Base-by-base conservation (phyloP, 2,888 invertebrate genomes). In the Osedax fenrisi region DNA sequence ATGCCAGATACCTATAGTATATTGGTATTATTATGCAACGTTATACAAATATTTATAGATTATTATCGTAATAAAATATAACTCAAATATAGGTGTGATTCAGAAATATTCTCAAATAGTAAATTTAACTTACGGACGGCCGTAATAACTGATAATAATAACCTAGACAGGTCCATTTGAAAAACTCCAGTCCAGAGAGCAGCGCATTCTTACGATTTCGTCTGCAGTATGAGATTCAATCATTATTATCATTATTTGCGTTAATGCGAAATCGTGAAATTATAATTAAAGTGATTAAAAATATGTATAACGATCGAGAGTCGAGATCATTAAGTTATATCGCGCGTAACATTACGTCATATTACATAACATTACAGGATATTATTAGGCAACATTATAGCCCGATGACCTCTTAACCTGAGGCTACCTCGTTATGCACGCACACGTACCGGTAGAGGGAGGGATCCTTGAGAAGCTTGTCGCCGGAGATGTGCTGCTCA, bases 401-500 rank as follows among this genome's bases (percentile, higher is more conserved):
- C n/a, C n/a, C n/a, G n/a, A n/a, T n/a, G n/a, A n/a, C n/a, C n/a
- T n/a, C n/a, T n/a, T n/a, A n/a, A n/a, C n/a, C n/a, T n/a, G n/a
- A n/a, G n/a, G n/a, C n/a, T n/a, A 23, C 3, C 0, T 3, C 23
- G 22, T 61, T 21, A 17, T 61, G 61, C 3, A 10, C 3, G 13
- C 3, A 23, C 76, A 89, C 88, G 72, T 87, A 87, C 80, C 86
- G 87, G 82, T 92, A 92, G 0, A 91, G 83, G 13, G 87, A 86
- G 0, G 92, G 91, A 77, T 88, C 87, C n/a, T 88, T 87, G 80
- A 85, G 81, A 72, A 88, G 85, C 0, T 85, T 82, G 0, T 86
- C 82, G 1, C 89, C 87, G 0, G 87, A 84, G 82, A 89, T 88
- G 76, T 89, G 87, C 81, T 91, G 90, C 81, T 92, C 92, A 21